Evolutionary conservation across 2,113 vertebrate species (phyloP), one percentile per base, ranked within the genome.

Genomic region (Pollachius pollachius): DNA sequence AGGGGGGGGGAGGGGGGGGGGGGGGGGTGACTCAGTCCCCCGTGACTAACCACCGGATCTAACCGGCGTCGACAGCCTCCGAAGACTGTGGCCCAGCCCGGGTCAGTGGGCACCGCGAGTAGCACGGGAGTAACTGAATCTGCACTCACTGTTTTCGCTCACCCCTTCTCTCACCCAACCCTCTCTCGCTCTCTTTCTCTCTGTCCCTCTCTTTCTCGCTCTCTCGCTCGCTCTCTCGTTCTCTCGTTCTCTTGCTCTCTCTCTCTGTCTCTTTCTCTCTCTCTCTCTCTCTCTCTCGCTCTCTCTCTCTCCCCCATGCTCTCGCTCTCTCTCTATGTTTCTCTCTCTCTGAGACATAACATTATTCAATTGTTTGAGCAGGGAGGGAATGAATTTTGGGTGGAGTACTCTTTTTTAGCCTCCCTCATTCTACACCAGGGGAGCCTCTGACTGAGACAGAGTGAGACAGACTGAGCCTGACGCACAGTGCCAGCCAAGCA

Each of bases 11-110:
- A 1, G 41, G 41, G 41, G 8, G 8, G 41, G 6, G 41, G 5
- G 2, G 8, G 37, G 81, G 85, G 84, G 79, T 91, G 91, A 90
- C 84, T 90, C 89, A 89, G 77, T 75, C 72, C 41, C 41, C 41
- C 68, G 37, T 89, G 88, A 90, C 81, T 88, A 89, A 90, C 67
- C 81, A 71, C 81, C 67, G 61, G 88, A 77, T 85, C 84, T 82
- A 87, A 82, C 75, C 75, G 54, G 82, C 82, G 83, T 86, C 82
- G 65, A 83, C 70, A 48, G 66, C 84, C 76, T 80, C 34, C 80
- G 12, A 48, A 48, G 85, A 88, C 85, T 83, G 69, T 64, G 79
- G 81, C 71, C 65, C 34, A 25, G 61, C 62, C 41, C 41, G 41
- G 57, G 70, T 74, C 69, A 67, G 77, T 17, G 19, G 68, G 67